Percentiles rank a stretch among this genome's conserved stretches.
phyloP scores from a whole-genome alignment of 2,113 vertebrate genomes.

The Sphyrna mokarran region DNA sequence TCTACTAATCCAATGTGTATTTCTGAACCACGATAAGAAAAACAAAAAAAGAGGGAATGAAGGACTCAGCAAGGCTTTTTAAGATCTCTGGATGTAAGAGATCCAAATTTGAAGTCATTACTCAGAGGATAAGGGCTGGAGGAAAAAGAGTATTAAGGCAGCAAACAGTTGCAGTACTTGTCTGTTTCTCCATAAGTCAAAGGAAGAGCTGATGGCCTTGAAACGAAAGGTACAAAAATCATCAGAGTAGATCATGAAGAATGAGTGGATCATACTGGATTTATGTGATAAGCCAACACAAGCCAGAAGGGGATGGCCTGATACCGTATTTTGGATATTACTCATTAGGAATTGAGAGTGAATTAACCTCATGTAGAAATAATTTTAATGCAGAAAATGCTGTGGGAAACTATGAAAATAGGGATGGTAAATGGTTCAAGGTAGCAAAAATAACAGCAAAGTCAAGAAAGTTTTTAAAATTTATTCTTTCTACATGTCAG shows the following conservation, averaged over 20 bases:
- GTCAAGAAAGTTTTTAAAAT: too few species aligned
- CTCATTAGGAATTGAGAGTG: not conserved
- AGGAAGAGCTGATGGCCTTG: not conserved
- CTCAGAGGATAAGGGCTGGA: not conserved
- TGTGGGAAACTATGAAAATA: not conserved
- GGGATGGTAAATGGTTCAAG: not conserved
- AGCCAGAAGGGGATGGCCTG: not conserved
- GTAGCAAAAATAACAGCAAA: not conserved
- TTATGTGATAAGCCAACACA: not conserved
- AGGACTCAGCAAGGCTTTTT: not conserved
- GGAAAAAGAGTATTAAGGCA: not conserved
- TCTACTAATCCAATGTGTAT: not conserved
- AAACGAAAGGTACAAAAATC: not conserved
- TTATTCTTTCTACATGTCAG: too few species aligned
- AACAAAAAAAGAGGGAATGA: not conserved
- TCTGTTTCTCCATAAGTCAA: not conserved
- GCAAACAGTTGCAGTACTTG: not conserved
- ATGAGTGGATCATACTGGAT: not conserved
- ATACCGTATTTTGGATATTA: not conserved
- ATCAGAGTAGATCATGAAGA: not conserved
- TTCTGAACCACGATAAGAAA: not conserved
- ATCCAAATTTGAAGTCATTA: not conserved
- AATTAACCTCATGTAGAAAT: not conserved
- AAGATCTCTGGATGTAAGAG: not conserved
- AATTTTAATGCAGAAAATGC: not conserved